These are phyloP conservation scores for Amblyopsis hoosieri DNA, from an alignment of 2,797 vertebrate genomes.

Conservation along the genomic window DNA sequence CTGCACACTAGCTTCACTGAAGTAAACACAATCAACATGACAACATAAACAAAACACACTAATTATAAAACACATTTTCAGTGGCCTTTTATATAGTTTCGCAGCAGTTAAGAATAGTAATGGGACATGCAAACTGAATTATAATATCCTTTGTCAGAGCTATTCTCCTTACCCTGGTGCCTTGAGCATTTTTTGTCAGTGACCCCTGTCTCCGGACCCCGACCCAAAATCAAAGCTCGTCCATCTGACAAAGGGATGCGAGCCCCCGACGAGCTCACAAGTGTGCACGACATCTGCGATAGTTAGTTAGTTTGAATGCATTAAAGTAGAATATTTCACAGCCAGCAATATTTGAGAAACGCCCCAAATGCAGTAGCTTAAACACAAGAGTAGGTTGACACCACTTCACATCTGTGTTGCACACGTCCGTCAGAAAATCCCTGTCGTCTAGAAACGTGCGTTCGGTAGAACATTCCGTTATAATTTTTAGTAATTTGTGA, in stretches of 20 bases:
- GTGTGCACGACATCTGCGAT: conserved; percentile 66
- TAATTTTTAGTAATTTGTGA: too few relatives aligned
- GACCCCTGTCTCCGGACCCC: conserved; percentile 74
- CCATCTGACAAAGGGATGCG: conserved; percentile 67
- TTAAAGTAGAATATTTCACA: background rate
- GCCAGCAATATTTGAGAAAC: background rate
- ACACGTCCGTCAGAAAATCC: conserved; percentile 39
- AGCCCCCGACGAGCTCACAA: conserved; percentile 53
- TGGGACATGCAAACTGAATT: background rate
- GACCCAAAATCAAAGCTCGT: conserved; percentile 72
- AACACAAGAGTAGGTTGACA: background rate
- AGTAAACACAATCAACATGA: conserved; percentile 32
- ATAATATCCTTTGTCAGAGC: background rate
- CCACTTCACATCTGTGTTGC: background rate
- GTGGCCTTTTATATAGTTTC: background rate
- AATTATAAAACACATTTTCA: background rate
- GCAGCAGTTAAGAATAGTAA: background rate
- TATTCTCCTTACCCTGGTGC: conserved; percentile 70
- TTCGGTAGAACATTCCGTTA: background rate
- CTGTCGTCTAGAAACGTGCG: conserved; percentile 27
- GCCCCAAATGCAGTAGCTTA: background rate
- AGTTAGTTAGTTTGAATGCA: background rate
- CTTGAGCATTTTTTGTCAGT: conserved; percentile 80
- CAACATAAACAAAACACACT: background rate
- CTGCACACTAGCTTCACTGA: conserved; percentile 81